These are phyloP conservation scores for Tenthredo mesomela DNA, from an alignment of 2,888 invertebrate species.

Conservation along the genomic window DNA sequence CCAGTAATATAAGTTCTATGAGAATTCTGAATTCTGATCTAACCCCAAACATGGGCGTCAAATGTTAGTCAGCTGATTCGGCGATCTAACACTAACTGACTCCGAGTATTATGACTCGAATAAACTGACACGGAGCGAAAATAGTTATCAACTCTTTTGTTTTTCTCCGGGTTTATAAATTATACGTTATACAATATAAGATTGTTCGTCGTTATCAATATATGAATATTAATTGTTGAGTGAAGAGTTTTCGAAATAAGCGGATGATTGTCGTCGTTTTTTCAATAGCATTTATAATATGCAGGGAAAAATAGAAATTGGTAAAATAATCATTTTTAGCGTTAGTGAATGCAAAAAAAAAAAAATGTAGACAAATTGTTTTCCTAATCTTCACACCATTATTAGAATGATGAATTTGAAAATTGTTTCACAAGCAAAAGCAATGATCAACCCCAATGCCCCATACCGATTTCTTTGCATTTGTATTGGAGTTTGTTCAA, in stretches of 20 bases:
- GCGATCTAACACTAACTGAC: neutral
- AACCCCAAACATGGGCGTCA: slow-evolving; percentile 15
- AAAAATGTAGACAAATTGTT: neutral
- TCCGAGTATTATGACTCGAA: neutral
- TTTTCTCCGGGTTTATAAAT: neutral
- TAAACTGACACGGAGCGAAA: neutral
- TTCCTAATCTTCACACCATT: neutral
- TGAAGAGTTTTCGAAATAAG: neutral
- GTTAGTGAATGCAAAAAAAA: slow-evolving; percentile 40
- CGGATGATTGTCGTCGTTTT: neutral
- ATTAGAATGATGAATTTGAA: neutral
- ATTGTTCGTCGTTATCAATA: neutral
- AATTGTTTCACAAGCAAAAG: neutral
- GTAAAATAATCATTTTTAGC: slow-evolving; percentile 58
- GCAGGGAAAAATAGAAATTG: slow-evolving; percentile 70
- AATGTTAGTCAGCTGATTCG: slow-evolving; percentile 12
- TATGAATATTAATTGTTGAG: neutral
- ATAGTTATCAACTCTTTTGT: neutral
- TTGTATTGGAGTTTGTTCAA: neutral
- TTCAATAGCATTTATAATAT: slow-evolving; percentile 57
- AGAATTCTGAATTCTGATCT: neutral
- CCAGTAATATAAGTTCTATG: too few relatives aligned
- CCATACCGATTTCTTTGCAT: neutral
- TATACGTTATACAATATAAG: neutral
- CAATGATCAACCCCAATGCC: neutral